Evolutionary conservation across 2,888 invertebrate species (phyloP).

Genomic region (Pheosia tremula): DNA sequence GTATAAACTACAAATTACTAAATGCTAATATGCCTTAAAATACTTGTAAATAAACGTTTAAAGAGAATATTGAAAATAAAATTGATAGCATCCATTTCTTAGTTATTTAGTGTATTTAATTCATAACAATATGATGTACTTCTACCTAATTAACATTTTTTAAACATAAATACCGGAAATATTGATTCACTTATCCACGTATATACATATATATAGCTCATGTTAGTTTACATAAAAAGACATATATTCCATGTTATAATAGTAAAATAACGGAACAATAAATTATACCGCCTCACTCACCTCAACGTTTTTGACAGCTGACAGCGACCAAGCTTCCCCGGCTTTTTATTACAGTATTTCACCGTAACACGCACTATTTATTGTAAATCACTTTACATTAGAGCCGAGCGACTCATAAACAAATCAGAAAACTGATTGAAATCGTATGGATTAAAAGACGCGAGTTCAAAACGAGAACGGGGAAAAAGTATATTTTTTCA

Average conservation of each 20-base stretch:
- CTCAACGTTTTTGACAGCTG: constrained; percentile 73
- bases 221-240: constrained; percentile 23
- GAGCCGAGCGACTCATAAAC: constrained; percentile 31
- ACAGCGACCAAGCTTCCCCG: constrained; percentile 59
- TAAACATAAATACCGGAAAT: background rate
- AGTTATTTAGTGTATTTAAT: background rate
- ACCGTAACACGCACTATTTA: constrained; percentile 55
- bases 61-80: no score
- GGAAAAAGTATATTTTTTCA: constrained; percentile 27
- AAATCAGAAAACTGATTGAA: constrained; percentile 24
- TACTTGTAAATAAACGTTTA: no score
- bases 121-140: background rate
- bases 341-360: constrained; percentile 49
- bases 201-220: constrained; percentile 21
- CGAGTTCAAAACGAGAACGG: constrained; percentile 19
- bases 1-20: no score
- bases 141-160: background rate
- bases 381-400: constrained; percentile 51
- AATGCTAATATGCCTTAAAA: no score
- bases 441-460: constrained; percentile 10
- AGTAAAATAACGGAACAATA: constrained; percentile 40
- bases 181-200: background rate
- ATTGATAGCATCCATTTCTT: no score
- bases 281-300: constrained; percentile 60
- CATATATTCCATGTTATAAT: constrained; percentile 24